A percentile compares a stretch with the other conserved stretches of the same genome.
These are phyloP conservation scores for Corythornis vintsioides DNA, from an alignment of 2,113 vertebrate genomes.

Conservation along the genomic window DNA sequence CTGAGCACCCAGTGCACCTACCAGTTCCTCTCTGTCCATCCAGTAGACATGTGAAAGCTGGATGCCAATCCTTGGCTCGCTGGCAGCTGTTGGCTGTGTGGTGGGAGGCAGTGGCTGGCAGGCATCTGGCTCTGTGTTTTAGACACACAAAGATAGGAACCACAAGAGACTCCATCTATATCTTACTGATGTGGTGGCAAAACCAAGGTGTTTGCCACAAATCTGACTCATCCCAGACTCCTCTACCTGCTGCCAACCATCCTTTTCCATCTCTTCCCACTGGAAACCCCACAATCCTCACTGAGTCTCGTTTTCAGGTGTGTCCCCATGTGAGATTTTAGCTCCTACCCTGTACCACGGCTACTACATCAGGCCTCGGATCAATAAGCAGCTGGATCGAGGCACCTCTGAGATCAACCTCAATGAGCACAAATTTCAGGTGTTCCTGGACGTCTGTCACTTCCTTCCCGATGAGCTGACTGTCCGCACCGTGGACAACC, in stretches of 20 bases:
- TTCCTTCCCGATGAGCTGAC: slow-evolving; percentile 85
- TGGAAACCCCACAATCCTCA: background rate
- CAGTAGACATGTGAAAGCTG: background rate
- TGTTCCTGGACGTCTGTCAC: slow-evolving; percentile 86
- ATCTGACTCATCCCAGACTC: background rate
- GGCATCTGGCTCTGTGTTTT: background rate
- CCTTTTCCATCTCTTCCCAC: background rate
- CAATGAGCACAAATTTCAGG: slow-evolving; percentile 83
- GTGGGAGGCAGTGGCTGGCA: background rate
- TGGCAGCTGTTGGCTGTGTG: background rate
- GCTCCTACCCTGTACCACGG: slow-evolving; percentile 86
- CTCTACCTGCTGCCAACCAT: background rate
- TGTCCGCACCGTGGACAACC: slow-evolving; percentile 86
- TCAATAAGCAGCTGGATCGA: slow-evolving; percentile 77
- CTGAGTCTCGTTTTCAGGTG: slow-evolving; percentile 63
- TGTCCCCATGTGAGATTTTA: slow-evolving; percentile 81
- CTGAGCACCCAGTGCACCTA: background rate
- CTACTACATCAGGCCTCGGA: slow-evolving; percentile 85
- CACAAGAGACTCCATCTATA: background rate
- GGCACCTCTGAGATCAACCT: slow-evolving; percentile 83
- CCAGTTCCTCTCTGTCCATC: background rate
- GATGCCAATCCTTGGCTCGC: background rate
- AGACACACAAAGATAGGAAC: background rate
- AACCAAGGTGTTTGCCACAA: background rate
- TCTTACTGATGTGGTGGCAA: background rate